A percentile compares a stretch with the other conserved stretches of the same genome.
Evolutionary conservation across 2,888 invertebrate genomes (phyloP).

Genomic region (Chydorus sphaericus): DNA sequence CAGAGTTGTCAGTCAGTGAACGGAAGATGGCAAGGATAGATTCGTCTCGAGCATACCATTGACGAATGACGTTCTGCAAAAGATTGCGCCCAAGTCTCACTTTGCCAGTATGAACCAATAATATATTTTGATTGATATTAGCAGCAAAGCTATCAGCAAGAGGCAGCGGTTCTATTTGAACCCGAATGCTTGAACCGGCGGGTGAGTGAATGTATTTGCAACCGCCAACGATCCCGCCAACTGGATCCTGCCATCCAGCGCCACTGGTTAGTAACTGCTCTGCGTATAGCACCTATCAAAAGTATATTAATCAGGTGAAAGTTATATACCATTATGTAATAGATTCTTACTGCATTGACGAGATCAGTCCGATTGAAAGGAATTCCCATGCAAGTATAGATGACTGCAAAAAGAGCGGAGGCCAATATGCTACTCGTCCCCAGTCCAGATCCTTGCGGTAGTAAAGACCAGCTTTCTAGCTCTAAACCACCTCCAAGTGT

Average conservation of each 20-base stretch:
- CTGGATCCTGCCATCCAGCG: slow-evolving; percentile 42
- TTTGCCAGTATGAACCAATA: slow-evolving; percentile 37
- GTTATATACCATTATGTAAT: no score
- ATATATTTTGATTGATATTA: slow-evolving; percentile 30
- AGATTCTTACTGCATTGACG: slow-evolving; percentile 32
- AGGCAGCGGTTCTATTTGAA: slow-evolving; percentile 24
- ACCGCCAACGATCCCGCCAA: slow-evolving; percentile 34
- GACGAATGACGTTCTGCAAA: slow-evolving; percentile 26
- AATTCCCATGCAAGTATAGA: slow-evolving; percentile 30
- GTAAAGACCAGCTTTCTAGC: slow-evolving; percentile 31
- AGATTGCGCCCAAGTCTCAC: slow-evolving; percentile 37
- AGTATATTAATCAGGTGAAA: no score
- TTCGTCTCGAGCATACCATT: slow-evolving; percentile 12
- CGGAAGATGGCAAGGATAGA: not conserved
- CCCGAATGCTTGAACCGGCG: slow-evolving; percentile 26
- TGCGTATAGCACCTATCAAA: slow-evolving; percentile 32
- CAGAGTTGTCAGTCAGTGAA: slow-evolving; percentile 5
- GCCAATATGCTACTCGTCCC: slow-evolving; percentile 41
- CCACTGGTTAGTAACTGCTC: slow-evolving; percentile 39
- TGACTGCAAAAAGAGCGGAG: slow-evolving; percentile 32
- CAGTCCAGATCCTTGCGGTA: slow-evolving; percentile 36
- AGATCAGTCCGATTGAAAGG: slow-evolving; percentile 26
- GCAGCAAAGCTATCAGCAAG: no score
- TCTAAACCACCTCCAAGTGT: slow-evolving; percentile 32
- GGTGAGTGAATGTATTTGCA: slow-evolving; percentile 29